Percentiles rank a stretch among this genome's conserved stretches.
Evolutionary conservation across 2,888 invertebrate species (phyloP).

Genomic region (Drosophila histrio): DNA sequence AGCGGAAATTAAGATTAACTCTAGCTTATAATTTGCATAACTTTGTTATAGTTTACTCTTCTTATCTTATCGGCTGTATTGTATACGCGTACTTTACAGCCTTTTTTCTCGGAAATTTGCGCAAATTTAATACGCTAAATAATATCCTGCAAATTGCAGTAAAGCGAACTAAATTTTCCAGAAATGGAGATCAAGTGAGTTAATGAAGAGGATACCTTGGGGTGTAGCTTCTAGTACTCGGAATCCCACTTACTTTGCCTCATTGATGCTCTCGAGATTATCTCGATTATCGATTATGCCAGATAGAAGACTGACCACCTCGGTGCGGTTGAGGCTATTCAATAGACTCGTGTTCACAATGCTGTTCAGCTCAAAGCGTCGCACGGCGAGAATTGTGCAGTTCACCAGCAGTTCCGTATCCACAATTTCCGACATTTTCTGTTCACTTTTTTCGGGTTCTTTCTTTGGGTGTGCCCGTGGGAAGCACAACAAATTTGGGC

Average conservation of each 20-base stretch:
- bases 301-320: slow-evolving; percentile 81
- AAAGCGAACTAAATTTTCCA: neutral
- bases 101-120: neutral
- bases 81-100: neutral
- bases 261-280: slow-evolving; percentile 76
- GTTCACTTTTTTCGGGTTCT: neutral
- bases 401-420: slow-evolving; percentile 82
- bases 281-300: slow-evolving; percentile 82
- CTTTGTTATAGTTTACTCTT: neutral
- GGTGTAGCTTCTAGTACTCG: neutral
- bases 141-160: neutral
- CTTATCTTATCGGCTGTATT: neutral
- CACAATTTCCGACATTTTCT: slow-evolving; percentile 82
- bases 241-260: slow-evolving; percentile 81
- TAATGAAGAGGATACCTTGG: neutral
- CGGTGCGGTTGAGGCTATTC: slow-evolving; percentile 80
- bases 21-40: slow-evolving; percentile 16
- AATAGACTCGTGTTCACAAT: slow-evolving; percentile 80
- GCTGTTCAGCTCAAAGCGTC: slow-evolving; percentile 79
- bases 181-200: neutral
- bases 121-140: slow-evolving; percentile 15
- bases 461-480: neutral
- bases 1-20: neutral
- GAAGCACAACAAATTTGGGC: neutral
- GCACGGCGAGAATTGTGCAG: slow-evolving; percentile 83